Base-by-base conservation (phyloP, 2,113 vertebrate genomes). In the Irena cyanogastra region DNA sequence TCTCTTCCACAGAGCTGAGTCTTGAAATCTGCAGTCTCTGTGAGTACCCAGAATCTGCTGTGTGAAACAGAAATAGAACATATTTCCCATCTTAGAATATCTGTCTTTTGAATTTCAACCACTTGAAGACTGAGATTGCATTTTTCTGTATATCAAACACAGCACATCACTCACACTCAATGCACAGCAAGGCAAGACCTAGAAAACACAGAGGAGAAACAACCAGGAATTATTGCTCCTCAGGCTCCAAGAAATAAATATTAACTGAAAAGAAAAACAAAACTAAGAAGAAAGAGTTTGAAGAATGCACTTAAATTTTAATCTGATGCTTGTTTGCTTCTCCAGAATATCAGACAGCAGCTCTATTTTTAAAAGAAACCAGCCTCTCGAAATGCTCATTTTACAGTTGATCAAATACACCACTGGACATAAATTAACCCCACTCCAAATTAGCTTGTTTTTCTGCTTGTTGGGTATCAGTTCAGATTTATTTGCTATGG, bases 401-500 rank as follows among this genome's bases (percentile, higher is more conserved):
- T 96, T 83, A 68, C 24, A 92, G 76, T 87, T 88, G 83, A 90
- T 56, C 72, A 93, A 93, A 90, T 64, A 88, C 14, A 81, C 39
- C 16, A 20, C n/a, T 56, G 64, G 70, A 83, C 60, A 90, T 75
- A 93, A 90, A 94, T 77, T 88, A 90, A 93, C 68, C 60, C 47
- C 13, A 19, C 41, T 84, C 75, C 74, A 90, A 88, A 93, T 85
- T 18, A 88, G 59, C 63, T 93, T 83, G 50, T 72, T 91, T 95
- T 95, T 88, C 78, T 94, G 41, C 82, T 94, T 65, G 70, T 45
- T 80, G 49, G 77, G 59, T 45, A 91, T 90, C 93, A 87, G 75
- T 57, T 83, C 70, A 80, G 66, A 93, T 95, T 89, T 91, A 95
- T 95, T 94, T 95, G 71, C 71, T 57, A 72, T 72, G 82, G 94